phyloP scores from a whole-genome alignment of 2,113 vertebrate species.

The Puma concolor region DNA sequence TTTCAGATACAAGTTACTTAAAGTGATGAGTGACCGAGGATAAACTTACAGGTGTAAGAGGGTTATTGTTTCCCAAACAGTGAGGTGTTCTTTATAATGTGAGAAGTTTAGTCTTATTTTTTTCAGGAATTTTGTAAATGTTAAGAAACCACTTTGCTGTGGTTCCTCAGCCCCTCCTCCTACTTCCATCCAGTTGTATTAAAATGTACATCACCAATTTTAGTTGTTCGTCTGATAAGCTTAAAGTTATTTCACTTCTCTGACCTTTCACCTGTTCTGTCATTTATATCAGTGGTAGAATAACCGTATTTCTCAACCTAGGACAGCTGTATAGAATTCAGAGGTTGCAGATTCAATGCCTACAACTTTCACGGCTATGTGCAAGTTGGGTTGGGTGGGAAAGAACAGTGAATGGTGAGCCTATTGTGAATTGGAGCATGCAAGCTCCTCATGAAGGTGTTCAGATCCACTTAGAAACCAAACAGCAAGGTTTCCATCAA shows the following conservation, averaged over 20 bases:
- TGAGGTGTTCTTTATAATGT: neutral
- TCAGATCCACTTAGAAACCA: neutral
- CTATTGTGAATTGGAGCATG: neutral
- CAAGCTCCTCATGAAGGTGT: neutral
- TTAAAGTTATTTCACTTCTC: neutral
- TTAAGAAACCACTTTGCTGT: neutral
- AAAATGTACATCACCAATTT: neutral
- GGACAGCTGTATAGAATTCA: neutral
- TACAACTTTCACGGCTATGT: neutral
- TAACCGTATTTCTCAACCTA: neutral
- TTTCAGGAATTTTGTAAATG: neutral
- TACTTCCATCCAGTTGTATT: neutral
- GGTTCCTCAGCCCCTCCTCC: accelerated
- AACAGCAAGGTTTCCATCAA: neutral
- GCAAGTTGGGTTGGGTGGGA: neutral
- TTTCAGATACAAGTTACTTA: neutral
- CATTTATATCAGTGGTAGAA: neutral
- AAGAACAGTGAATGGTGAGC: neutral
- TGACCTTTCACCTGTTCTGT: neutral
- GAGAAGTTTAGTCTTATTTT: neutral
- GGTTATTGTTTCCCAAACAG: neutral
- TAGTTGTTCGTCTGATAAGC: neutral
- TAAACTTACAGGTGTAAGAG: neutral
- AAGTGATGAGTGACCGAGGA: neutral
- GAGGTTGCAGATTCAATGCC: neutral